These are phyloP conservation scores for Sepiola atlantica DNA, from an alignment of 2,888 invertebrate genomes.

Conservation along the genomic window DNA sequence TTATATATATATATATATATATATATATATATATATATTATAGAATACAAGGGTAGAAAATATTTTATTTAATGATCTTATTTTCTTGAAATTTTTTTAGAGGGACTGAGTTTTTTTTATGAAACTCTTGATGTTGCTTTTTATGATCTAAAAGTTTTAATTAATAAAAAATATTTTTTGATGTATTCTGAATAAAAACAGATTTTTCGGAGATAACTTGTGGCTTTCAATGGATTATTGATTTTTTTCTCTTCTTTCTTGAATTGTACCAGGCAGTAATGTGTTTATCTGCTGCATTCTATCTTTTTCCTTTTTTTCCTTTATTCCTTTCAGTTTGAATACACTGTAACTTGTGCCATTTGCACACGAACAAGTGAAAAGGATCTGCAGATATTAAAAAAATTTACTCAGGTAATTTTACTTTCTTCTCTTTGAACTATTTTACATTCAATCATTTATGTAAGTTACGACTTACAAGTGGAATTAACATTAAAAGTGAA, in stretches of 20 bases:
- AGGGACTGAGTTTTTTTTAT: too few species aligned
- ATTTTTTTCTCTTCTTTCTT: neutral
- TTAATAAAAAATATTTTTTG: neutral
- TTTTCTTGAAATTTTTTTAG: too few species aligned
- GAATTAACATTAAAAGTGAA: too few species aligned
- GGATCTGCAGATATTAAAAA: slow-evolving; percentile 94
- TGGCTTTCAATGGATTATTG: neutral
- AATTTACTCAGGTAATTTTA: slow-evolving; percentile 85
- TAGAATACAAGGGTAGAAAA: too few species aligned
- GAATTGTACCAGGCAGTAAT: neutral
- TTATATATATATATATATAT: too few species aligned
- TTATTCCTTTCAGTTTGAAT: slow-evolving; percentile 83
- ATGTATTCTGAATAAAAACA: neutral
- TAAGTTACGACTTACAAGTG: too few species aligned
- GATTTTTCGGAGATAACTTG: neutral
- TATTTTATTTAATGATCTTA: too few species aligned
- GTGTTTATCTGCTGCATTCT: neutral
- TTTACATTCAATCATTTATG: too few species aligned
- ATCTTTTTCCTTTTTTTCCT: neutral
- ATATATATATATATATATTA: too few species aligned
- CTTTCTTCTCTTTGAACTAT: neutral
- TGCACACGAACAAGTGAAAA: slow-evolving; percentile 98
- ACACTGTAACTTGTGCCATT: slow-evolving; percentile 96
- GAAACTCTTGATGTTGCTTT: neutral
- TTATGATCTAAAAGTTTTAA: neutral